Conservation (phyloP, 2,797 vertebrate genomes). For the Helicolenus hilgendorfi region DNA sequence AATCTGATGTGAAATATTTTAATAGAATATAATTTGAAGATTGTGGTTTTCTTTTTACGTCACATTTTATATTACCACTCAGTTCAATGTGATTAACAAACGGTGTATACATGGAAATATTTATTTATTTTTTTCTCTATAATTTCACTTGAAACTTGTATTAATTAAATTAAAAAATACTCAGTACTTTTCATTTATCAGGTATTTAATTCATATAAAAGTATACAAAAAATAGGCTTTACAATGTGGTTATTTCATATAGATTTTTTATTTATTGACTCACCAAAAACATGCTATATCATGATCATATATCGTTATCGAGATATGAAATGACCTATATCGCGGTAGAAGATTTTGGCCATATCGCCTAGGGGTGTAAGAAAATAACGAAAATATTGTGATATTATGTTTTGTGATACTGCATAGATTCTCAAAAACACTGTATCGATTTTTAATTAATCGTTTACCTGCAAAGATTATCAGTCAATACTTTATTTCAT, state of each 20-base stretch:
- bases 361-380: neutral
- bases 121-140: fast-evolving
- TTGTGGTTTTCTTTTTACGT: neutral
- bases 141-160: neutral
- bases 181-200: neutral
- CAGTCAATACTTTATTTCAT: no score
- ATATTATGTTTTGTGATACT: no score
- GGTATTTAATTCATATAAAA: no score
- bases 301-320: neutral
- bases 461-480: no score
- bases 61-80: neutral
- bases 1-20: neutral
- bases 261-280: neutral
- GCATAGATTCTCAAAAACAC: no score
- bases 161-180: neutral
- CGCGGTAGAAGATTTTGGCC: neutral
- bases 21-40: neutral
- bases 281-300: fast-evolving
- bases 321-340: neutral
- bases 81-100: no score
- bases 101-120: neutral
- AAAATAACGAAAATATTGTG: no score
- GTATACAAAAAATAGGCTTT: neutral
- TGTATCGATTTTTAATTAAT: no score
- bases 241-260: neutral